Conservation (phyloP, 2,888 invertebrate species). For the Athetis lepigone region DNA sequence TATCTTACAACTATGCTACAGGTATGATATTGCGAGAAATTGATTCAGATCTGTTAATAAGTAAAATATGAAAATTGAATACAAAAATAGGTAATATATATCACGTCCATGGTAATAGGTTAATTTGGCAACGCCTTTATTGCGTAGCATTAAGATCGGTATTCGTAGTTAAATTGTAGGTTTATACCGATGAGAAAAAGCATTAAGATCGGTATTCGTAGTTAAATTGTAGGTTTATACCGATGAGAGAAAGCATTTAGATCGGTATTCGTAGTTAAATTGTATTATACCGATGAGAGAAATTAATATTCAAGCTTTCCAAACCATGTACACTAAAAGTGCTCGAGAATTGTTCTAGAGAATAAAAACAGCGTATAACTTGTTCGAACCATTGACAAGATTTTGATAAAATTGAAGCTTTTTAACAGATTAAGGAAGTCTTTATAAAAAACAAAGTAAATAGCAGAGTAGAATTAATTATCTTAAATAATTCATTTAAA, state of each 20-base stretch:
- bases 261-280: neutral
- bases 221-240: no score
- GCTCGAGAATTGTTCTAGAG: no score
- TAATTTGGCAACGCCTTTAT: neutral
- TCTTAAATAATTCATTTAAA: neutral
- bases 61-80: neutral
- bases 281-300: no score
- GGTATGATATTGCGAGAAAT: constrained; percentile 14
- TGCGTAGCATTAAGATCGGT: neutral
- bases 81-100: constrained; percentile 16
- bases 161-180: neutral
- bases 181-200: no score
- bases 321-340: constrained; percentile 1
- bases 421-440: neutral
- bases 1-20: constrained; percentile 35
- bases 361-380: constrained; percentile 13
- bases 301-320: no score
- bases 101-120: neutral
- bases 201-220: neutral
- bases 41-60: constrained; percentile 39
- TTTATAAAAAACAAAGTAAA: neutral
- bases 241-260: no score
- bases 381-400: constrained; percentile 17
- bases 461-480: neutral
- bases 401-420: neutral